Evolutionary conservation across 2,888 invertebrate genomes (phyloP).

Genomic region (Tenodera sinensis): DNA sequence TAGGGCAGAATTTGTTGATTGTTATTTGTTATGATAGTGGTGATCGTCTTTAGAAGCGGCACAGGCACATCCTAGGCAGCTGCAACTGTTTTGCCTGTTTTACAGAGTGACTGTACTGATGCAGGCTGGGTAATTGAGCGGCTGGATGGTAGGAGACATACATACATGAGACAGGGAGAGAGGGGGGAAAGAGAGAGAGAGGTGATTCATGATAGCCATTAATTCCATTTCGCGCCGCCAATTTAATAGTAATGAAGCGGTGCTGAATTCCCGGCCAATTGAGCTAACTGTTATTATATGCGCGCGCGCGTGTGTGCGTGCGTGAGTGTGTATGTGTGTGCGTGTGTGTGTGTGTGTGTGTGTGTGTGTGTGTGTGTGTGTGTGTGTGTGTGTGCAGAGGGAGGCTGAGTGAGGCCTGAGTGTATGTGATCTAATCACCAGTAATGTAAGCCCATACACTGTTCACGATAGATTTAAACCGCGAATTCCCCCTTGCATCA

Average conservation of each 20-base stretch:
- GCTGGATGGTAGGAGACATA: neutral
- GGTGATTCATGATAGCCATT: conserved; percentile 32
- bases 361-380: neutral
- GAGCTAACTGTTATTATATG: conserved; percentile 30
- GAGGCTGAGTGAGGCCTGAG: conserved; percentile 5
- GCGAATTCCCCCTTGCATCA: neutral
- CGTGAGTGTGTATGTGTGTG: neutral
- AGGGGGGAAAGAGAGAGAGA: neutral
- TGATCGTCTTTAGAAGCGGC: too few relatives aligned
- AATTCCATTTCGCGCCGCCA: conserved; percentile 34
- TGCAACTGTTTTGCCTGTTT: neutral
- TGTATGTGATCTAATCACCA: conserved; percentile 25
- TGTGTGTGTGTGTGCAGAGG: neutral
- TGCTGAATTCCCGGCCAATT: conserved; percentile 30
- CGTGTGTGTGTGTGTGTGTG: neutral
- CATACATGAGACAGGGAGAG: neutral
- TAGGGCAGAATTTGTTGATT: too few relatives aligned
- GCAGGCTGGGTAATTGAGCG: conserved; percentile 16
- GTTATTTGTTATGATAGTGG: too few relatives aligned
- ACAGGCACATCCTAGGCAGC: neutral
- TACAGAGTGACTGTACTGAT: conserved; percentile 1
- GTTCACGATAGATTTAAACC: conserved; percentile 19
- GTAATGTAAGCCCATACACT: conserved; percentile 5
- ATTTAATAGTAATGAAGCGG: conserved; percentile 34
- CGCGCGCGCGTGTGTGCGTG: neutral